Base-by-base conservation (phyloP, 2,797 vertebrate genomes). In the Acanthopagrus latus region DNA sequence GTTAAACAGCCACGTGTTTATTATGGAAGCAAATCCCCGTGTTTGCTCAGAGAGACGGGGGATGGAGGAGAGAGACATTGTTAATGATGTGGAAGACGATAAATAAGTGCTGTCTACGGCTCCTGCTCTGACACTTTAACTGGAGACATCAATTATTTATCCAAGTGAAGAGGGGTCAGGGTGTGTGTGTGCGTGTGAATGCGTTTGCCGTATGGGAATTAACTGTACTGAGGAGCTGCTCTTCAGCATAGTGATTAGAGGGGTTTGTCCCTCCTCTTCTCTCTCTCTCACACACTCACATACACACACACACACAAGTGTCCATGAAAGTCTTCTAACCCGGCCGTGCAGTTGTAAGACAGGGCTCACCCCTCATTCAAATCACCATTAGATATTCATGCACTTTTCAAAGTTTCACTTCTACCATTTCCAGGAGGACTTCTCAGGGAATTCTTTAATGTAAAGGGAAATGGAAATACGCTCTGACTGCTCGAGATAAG, bases 401-500 rank as follows among this genome's bases (percentile, higher is more conserved):
- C 69, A 73, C 76, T 88, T 90, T 82, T 70, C 59, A 74, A 86
- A 88, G 70, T 91, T 92, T 75, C 71, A 66, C 86, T 87, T 76
- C 70, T 68, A 69, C 76, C 17, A 81, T 87, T 91, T 90, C 86
- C 85, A 87, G 85, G 64, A 87, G 74, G 84, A 90, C 78, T 79
- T 92, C 82, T 88, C 65, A n/a, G 63, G 82, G 88, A 87, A 77
- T 91, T 92, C 73, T 91, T 92, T 90, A 91, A 92, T 90, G 89
- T 86, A 87, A 92, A 87, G 83, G 87, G 90, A 91, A 92, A 92
- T 91, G 82, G 87, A 92, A 93, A 87, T 89, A 51, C 23, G 68
- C 82, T 86, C 90, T 90, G 91, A 93, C 91, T 88, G 86, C 81
- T 74, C 78, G 27, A 89, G 91, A 94, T 94, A 93, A 93, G 91